Evolutionary conservation across 2,113 vertebrate species (phyloP), one percentile per base, ranked within the genome.

Genomic region (Arothron firmamentum): DNA sequence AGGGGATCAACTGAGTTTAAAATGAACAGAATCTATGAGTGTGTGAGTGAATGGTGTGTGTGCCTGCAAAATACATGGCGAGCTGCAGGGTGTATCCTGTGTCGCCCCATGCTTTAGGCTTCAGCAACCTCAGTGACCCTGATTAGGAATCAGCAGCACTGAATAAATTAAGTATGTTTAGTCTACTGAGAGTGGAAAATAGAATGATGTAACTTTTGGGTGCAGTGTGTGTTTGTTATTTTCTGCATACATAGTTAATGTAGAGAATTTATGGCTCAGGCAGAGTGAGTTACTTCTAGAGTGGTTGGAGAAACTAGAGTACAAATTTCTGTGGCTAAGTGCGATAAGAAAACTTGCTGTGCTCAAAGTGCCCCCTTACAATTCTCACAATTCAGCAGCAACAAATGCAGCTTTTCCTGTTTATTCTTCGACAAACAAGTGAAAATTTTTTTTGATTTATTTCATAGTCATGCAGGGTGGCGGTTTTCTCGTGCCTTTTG

Each of bases 331-430:
- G 53, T 85, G 82, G 65, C 48, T 11, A 25, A 63, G 52, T 2
- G 18, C 49, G 81, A 89, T 84, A 90, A 89, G 81, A 60, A 71
- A 80, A 63, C n/a, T 67, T 84, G 50, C 0, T 55, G 53, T 62
- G 57, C 64, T 68, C 83, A 50, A 0, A 55, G 53, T 62, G 59
- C 63, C 68, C 56, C 41, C 62, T 58, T 45, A 65, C 13, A 70
- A 67, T 86, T 88, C 84, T 86, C 89, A 90, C 84, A 80, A 89
- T 90, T 90, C 85, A 87, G 16, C 31, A 25, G 59, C 57, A 28
- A 74, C 46, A 85, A 82, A 81, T 70, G 59, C 65, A 85, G 77
- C 72, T 19, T 88, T 89, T 90, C 85, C 87, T 88, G 87, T 88
- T 88, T 90, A 90, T 81, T 79, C 75, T 79, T 56, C n/a, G 66